Percentiles rank a stretch among this genome's conserved stretches.
Evolutionary conservation across 2,113 vertebrate species (phyloP).

Genomic region (Prochilodus magdalenae): DNA sequence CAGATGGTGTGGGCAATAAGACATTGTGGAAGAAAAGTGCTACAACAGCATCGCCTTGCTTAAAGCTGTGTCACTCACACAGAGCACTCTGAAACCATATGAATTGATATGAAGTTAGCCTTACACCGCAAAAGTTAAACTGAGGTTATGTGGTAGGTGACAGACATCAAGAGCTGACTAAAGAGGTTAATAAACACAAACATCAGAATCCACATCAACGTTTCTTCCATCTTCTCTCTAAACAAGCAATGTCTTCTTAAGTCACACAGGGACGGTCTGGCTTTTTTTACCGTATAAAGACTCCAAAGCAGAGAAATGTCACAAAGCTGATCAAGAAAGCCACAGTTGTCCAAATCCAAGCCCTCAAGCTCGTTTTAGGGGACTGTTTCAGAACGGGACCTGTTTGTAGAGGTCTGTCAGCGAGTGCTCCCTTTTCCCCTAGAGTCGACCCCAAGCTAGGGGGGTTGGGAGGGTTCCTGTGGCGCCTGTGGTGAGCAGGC

Average conservation of each 20-base stretch:
- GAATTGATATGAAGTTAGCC: constrained; percentile 46
- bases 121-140: constrained; percentile 45
- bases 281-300: neutral
- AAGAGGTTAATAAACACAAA: constrained; percentile 34
- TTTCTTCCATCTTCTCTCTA: neutral
- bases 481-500: constrained; percentile 65
- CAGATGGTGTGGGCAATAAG: constrained; percentile 33
- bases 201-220: constrained; percentile 20
- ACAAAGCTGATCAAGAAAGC: constrained; percentile 8
- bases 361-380: constrained; percentile 2
- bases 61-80: constrained; percentile 25
- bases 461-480: constrained; percentile 52
- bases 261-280: constrained; percentile 2
- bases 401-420: constrained; percentile 49
- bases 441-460: constrained; percentile 51
- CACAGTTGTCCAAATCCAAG: neutral
- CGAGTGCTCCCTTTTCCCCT: constrained; percentile 37
- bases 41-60: constrained; percentile 32
- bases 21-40: constrained; percentile 15
- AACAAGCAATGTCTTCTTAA: neutral
- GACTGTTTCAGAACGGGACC: constrained; percentile 35
- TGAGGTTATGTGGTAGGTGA: constrained; percentile 27
- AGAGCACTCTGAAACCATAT: constrained; percentile 33
- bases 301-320: constrained; percentile 13
- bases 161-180: constrained; percentile 30